These are phyloP conservation scores for Arvicanthis niloticus DNA, from an alignment of 2,113 vertebrate genomes.

Conservation along the genomic window DNA sequence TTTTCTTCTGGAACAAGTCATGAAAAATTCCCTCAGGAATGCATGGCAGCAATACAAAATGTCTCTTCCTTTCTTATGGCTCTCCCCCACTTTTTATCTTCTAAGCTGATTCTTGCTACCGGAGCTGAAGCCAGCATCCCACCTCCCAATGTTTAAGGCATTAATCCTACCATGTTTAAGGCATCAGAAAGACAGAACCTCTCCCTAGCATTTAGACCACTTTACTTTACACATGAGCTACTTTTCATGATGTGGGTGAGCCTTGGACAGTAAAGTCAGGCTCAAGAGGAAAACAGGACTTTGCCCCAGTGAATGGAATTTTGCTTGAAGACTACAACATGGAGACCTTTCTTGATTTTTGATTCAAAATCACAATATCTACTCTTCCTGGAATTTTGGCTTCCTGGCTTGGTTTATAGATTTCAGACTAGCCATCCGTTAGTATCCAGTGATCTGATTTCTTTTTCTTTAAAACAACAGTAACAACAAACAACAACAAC, in stretches of 20 bases:
- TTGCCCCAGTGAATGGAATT: neutral
- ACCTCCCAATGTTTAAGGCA: neutral
- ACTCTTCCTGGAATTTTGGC: neutral
- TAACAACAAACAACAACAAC: neutral
- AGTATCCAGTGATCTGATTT: neutral
- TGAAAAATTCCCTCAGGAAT: slow-evolving; percentile 29
- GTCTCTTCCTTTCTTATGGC: neutral
- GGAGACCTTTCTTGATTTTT: neutral
- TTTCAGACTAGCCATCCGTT: neutral
- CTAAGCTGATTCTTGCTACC: neutral
- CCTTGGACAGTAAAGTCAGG: neutral
- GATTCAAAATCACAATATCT: neutral
- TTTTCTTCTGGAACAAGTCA: neutral
- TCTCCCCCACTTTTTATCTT: neutral
- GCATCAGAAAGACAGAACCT: neutral
- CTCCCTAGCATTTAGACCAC: neutral
- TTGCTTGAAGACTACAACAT: neutral
- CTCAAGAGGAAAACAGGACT: neutral
- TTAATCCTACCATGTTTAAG: neutral
- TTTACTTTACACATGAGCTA: too few species aligned
- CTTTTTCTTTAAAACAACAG: neutral
- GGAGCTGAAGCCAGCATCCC: neutral
- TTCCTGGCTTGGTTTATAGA: neutral
- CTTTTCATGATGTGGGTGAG: too few species aligned
- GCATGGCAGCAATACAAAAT: neutral